phyloP scores from a whole-genome alignment of 2,888 invertebrate genomes.

The Lymantria monacha region DNA sequence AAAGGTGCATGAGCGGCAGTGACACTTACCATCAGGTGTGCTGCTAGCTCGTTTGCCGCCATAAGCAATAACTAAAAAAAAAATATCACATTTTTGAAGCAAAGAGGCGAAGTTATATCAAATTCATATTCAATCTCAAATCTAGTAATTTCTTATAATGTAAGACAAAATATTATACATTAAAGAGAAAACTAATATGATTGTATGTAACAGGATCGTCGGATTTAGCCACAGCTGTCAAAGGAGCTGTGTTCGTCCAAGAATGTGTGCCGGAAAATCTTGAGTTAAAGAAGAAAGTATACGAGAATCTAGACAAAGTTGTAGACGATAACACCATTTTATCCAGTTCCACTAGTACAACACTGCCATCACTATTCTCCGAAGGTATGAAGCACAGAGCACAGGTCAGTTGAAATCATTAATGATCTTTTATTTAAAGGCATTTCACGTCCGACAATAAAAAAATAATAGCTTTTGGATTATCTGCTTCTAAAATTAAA shows the following conservation, averaged over 20 bases:
- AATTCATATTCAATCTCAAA: no score
- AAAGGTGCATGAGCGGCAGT: no score
- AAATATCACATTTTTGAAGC: no score
- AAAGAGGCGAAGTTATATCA: no score
- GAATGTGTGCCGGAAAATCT: slow-evolving; percentile 97
- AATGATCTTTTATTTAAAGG: not conserved
- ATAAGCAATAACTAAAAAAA: no score
- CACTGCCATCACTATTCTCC: slow-evolving; percentile 93
- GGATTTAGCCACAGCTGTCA: slow-evolving; percentile 86
- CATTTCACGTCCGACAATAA: no score
- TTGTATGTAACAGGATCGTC: slow-evolving; percentile 77
- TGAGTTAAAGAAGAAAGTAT: slow-evolving; percentile 91
- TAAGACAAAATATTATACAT: no score
- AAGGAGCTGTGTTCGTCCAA: slow-evolving; percentile 91
- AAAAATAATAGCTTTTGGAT: not conserved
- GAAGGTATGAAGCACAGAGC: slow-evolving; percentile 88
- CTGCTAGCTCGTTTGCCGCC: no score
- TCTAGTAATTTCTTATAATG: no score
- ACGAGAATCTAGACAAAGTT: slow-evolving; percentile 88
- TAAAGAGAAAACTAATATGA: no score
- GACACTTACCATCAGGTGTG: no score
- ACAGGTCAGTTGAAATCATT: slow-evolving; percentile 60
- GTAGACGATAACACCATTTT: slow-evolving; percentile 89
- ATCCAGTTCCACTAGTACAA: slow-evolving; percentile 97
- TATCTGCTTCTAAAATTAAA: no score